Conservation (phyloP, 2,797 vertebrate genomes). For the Microchirus variegatus region DNA sequence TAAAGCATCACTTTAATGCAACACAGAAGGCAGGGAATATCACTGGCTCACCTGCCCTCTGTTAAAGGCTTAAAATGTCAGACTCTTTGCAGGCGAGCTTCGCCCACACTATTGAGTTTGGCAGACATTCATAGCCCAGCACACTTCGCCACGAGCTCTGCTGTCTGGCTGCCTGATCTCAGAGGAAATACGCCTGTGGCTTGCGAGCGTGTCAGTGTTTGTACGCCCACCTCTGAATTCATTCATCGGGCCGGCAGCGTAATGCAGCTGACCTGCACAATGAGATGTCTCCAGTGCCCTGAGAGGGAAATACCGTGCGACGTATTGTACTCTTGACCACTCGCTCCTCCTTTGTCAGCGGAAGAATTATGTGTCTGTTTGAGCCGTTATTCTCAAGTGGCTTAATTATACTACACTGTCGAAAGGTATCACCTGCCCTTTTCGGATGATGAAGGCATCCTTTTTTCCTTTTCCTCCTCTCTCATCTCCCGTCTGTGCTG, state of each 20-base stretch:
- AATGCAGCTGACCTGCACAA: conserved; percentile 55
- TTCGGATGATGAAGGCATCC: conserved; percentile 16
- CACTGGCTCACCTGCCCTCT: conserved; percentile 28
- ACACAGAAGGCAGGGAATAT: conserved; percentile 17
- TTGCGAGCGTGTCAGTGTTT: conserved; percentile 46
- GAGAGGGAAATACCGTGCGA: conserved; percentile 24
- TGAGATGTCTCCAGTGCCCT: conserved; percentile 45
- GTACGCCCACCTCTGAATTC: conserved; percentile 61
- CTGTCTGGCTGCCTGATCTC: conserved; percentile 66
- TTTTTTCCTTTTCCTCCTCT: conserved; percentile 5
- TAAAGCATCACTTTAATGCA: conserved; percentile 11
- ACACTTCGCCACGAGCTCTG: conserved; percentile 40
- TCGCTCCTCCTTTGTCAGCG: conserved; percentile 16
- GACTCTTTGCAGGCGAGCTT: conserved; percentile 49
- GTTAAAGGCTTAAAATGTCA: conserved; percentile 45
- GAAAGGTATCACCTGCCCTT: conserved; percentile 39
- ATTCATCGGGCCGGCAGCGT: conserved; percentile 59
- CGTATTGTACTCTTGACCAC: conserved; percentile 34
- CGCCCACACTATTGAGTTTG: conserved; percentile 59
- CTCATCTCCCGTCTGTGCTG: background rate
- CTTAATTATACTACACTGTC: conserved; percentile 46
- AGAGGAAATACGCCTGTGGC: conserved; percentile 53
- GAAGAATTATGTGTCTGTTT: conserved; percentile 21
- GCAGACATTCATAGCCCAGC: conserved; percentile 52
- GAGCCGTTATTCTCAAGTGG: conserved; percentile 45